Conservation (phyloP, 2,113 vertebrate species). For the Carollia perspicillata region DNA sequence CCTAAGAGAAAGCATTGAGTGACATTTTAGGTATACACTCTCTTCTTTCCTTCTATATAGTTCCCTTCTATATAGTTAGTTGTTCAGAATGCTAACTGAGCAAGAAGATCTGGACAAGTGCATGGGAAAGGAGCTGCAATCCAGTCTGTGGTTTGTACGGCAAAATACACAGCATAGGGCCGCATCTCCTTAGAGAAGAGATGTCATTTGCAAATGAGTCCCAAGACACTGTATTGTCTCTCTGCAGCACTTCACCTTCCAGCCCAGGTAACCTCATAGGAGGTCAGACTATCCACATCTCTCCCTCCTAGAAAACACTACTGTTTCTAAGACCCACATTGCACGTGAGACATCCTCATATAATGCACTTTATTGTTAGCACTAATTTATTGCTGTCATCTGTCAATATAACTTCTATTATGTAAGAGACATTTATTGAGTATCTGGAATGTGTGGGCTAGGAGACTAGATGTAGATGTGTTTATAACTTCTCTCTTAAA, state of each 20-base stretch:
- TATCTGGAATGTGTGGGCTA: slow-evolving; percentile 16
- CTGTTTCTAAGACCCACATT: not conserved
- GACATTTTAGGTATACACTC: not conserved
- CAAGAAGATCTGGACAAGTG: not conserved
- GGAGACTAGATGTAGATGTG: not conserved
- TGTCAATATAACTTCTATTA: slow-evolving; percentile 23
- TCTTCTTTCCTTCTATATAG: not conserved
- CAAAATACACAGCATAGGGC: not conserved
- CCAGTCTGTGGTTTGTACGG: not conserved
- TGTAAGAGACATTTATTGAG: not conserved
- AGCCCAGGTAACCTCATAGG: not conserved
- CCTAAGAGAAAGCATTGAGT: not conserved
- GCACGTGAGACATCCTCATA: not conserved
- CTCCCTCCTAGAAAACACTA: not conserved
- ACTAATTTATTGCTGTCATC: not conserved
- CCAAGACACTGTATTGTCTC: not conserved
- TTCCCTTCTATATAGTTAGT: not conserved
- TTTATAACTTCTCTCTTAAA: slow-evolving; percentile 14
- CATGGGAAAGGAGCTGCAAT: not conserved
- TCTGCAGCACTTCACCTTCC: not conserved
- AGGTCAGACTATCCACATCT: not conserved
- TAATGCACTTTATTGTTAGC: not conserved
- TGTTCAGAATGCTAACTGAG: not conserved
- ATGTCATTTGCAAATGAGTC: not conserved
- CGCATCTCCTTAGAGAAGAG: not conserved